Conservation (phyloP, 2,888 invertebrate species). For the Heliconius erato region DNA sequence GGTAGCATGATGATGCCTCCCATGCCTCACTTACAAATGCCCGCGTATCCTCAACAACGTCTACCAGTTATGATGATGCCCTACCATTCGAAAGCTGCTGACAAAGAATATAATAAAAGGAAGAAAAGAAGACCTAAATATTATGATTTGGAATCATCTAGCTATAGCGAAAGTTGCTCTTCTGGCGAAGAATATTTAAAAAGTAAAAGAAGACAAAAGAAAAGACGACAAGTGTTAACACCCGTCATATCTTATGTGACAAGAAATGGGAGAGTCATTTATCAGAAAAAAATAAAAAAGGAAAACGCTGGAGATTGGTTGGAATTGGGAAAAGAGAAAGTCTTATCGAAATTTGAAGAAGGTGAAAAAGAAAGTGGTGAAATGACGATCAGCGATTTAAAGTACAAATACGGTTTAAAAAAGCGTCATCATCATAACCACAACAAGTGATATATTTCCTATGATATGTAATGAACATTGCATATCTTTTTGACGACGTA, state of each 20-base stretch:
- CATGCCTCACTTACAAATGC: slow-evolving; percentile 50
- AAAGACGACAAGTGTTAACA: slow-evolving; percentile 67
- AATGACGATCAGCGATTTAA: slow-evolving; percentile 52
- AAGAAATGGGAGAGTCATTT: slow-evolving; percentile 74
- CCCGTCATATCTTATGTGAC: slow-evolving; percentile 79
- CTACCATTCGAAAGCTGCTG: slow-evolving; percentile 63
- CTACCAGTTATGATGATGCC: slow-evolving; percentile 76
- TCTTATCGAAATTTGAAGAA: slow-evolving; percentile 44
- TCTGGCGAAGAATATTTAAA: slow-evolving; percentile 50
- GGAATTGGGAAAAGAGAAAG: slow-evolving; percentile 58
- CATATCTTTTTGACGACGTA: neutral
- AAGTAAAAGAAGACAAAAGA: slow-evolving; percentile 43
- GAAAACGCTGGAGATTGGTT: slow-evolving; percentile 76
- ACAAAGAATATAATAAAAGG: slow-evolving; percentile 54
- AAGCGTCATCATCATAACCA: slow-evolving; percentile 48
- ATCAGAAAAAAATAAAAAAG: slow-evolving; percentile 76
- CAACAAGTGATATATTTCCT: slow-evolving; percentile 8
- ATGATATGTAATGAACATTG: too few species aligned
- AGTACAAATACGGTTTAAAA: slow-evolving; percentile 50
- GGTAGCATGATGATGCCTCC: slow-evolving; percentile 50
- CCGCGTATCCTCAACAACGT: slow-evolving; percentile 58
- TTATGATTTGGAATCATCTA: slow-evolving; percentile 47
- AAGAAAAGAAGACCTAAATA: slow-evolving; percentile 55
- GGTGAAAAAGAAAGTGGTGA: slow-evolving; percentile 53
- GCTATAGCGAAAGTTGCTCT: slow-evolving; percentile 51